Evolutionary conservation across 1,140 invertebrate species (phyloP).

Genomic region (Caerostris darwini): DNA sequence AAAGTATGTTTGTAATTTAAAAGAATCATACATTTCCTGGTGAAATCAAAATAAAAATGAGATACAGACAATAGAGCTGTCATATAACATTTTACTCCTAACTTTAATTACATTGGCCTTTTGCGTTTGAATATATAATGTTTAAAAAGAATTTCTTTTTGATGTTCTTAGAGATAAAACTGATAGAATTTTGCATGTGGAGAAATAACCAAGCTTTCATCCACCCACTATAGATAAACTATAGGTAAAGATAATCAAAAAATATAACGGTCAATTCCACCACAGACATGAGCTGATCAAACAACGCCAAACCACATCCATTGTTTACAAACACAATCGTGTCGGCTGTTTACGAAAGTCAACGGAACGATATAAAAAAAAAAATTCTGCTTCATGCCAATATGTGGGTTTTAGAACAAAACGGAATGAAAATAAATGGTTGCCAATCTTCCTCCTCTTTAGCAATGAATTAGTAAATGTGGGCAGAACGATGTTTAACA

Average conservation of each 20-base stretch:
- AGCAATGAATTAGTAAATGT: neutral
- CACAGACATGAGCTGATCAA: neutral
- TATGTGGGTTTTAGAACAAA: constrained; percentile 15
- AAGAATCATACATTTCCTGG: too few relatives aligned
- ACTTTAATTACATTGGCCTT: too few relatives aligned
- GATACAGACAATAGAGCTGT: too few relatives aligned
- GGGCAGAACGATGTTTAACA: neutral
- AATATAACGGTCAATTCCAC: neutral
- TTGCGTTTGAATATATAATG: too few relatives aligned
- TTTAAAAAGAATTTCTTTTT: neutral
- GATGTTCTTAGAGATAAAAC: neutral
- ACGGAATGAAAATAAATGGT: neutral
- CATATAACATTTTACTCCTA: too few relatives aligned
- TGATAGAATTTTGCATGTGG: neutral
- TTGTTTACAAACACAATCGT: neutral
- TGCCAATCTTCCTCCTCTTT: neutral
- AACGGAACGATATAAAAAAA: neutral
- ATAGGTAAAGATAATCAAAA: neutral
- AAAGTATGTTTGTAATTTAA: too few relatives aligned
- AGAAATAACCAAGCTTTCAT: neutral
- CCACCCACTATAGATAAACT: neutral
- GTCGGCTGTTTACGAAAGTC: neutral
- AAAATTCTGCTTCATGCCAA: neutral
- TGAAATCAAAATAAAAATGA: too few relatives aligned
- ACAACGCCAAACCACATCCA: neutral